Conservation (phyloP, 2,888 invertebrate species). For the Drosophila flavopinicola region DNA sequence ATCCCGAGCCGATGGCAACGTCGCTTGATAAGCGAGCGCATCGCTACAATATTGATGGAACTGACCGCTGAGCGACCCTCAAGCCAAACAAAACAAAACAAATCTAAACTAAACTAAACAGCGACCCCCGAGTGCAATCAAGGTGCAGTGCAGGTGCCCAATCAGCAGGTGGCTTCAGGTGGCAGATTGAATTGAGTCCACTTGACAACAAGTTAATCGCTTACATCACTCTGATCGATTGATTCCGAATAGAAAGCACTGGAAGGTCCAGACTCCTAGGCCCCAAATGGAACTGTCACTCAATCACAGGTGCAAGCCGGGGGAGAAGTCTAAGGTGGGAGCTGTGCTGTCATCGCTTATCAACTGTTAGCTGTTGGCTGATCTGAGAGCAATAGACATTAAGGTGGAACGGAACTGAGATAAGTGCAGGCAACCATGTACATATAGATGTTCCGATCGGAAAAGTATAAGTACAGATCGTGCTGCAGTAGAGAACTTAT, state of each 20-base stretch:
- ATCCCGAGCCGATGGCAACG: constrained; percentile 33
- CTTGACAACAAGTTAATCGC: neutral
- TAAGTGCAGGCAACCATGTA: constrained; percentile 20
- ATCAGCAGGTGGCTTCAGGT: constrained; percentile 12
- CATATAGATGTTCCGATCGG: constrained; percentile 2
- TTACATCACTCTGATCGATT: constrained; percentile 12
- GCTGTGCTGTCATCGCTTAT: too few relatives aligned
- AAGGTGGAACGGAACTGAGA: constrained; percentile 45
- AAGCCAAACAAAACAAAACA: constrained; percentile 8
- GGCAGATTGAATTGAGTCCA: too few relatives aligned
- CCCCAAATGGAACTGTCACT: neutral
- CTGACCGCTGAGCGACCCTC: constrained; percentile 51
- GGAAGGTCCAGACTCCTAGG: constrained; percentile 19
- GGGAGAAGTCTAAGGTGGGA: too few relatives aligned
- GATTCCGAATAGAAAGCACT: constrained; percentile 6
- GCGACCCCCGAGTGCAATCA: constrained; percentile 8
- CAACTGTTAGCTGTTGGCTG: constrained; percentile 17
- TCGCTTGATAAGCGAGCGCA: constrained; percentile 39
- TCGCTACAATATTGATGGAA: constrained; percentile 6
- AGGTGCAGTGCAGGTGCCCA: constrained; percentile 12
- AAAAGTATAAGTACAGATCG: constrained; percentile 54
- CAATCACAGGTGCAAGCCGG: constrained; percentile 12
- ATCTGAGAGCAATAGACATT: neutral
- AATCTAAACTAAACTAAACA: constrained; percentile 5
- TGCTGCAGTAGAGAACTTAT: constrained; percentile 38